A percentile compares a stretch with the other conserved stretches of the same genome.
Evolutionary conservation across 92 coral and sea anemone genomes (phyloP).

Genomic region (Muricea muricata): DNA sequence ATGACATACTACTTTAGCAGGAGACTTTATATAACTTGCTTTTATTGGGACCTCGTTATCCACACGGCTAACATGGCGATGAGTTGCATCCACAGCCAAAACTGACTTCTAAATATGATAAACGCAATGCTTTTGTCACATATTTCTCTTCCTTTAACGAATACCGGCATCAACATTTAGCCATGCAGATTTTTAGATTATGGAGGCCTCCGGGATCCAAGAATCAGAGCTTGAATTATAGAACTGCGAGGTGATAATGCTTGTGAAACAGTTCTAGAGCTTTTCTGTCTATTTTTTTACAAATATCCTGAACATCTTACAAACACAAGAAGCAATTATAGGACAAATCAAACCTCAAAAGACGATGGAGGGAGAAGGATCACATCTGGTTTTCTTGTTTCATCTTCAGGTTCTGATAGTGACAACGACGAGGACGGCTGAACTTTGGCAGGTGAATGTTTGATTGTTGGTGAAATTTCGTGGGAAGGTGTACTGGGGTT

Average conservation of each 20-base stretch:
- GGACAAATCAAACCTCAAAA: constrained; percentile 1
- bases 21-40: constrained; percentile 79
- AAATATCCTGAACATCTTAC: too few species aligned
- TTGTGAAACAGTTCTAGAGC: too few species aligned
- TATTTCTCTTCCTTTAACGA: too few species aligned
- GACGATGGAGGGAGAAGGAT: not conserved
- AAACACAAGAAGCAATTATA: too few species aligned
- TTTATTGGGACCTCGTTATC: constrained; percentile 85
- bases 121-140: not conserved
- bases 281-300: too few species aligned
- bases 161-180: too few species aligned
- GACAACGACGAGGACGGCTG: constrained; percentile 80
- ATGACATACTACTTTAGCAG: constrained; percentile 92
- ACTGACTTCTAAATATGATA: constrained; percentile 49
- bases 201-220: too few species aligned
- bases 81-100: constrained; percentile 72
- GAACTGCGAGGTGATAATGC: too few species aligned
- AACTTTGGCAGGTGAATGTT: constrained; percentile 50
- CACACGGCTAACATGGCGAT: constrained; percentile 68
- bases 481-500: not conserved
- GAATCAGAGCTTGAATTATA: too few species aligned
- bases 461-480: not conserved
- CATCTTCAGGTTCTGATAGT: constrained; percentile 75
- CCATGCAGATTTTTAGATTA: too few species aligned
- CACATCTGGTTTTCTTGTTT: not conserved